Conservation (phyloP, 2,888 invertebrate genomes). For the Antitype chi region DNA sequence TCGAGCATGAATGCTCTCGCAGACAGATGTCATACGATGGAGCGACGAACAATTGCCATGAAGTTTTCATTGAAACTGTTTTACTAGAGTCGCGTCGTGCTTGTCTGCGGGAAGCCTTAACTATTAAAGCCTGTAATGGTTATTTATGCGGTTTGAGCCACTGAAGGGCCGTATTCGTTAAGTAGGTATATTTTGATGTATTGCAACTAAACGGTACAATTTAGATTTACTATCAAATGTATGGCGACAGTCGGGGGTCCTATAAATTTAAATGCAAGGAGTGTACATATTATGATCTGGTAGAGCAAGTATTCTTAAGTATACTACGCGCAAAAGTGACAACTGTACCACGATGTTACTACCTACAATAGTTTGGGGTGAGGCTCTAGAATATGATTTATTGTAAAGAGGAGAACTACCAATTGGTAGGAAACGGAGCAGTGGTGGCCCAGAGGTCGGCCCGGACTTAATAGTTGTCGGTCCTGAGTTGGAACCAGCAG, state of each 20-base stretch:
- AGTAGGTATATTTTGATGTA: neutral
- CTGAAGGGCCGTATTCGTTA: neutral
- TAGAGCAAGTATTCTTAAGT: neutral
- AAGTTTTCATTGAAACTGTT: no score
- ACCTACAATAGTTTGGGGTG: neutral
- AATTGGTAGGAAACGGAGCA: neutral
- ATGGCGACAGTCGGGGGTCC: neutral
- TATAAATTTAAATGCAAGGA: neutral
- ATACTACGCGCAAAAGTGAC: no score
- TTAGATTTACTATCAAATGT: neutral
- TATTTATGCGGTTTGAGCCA: conserved; percentile 4
- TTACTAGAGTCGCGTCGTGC: no score
- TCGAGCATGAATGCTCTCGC: neutral
- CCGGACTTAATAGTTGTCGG: no score
- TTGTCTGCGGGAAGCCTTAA: no score
- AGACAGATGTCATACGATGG: no score
- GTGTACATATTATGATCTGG: neutral
- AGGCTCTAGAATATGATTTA: neutral
- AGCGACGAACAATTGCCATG: no score
- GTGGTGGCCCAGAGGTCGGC: no score
- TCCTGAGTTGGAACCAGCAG: no score
- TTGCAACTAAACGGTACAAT: neutral
- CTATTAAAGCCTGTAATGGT: neutral
- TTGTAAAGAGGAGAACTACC: neutral
- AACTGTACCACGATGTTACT: no score